phyloP scores from a whole-genome alignment of 2,888 invertebrate species.

The Orchesella flavescens region DNA sequence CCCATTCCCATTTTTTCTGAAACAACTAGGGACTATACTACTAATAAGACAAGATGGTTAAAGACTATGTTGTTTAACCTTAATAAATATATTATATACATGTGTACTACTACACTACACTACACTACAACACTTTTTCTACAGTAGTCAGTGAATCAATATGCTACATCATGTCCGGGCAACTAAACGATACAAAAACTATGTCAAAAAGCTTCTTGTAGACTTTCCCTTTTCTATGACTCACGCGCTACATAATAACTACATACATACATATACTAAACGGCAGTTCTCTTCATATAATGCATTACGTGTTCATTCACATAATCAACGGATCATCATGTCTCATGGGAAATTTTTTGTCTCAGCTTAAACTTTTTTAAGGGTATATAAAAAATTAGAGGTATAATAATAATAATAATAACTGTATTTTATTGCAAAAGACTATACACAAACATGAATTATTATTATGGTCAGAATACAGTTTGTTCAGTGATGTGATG shows the following conservation, averaged over 20 bases:
- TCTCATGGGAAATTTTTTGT: neutral
- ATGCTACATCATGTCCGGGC: neutral
- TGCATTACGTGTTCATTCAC: constrained; percentile 18
- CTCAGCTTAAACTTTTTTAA: neutral
- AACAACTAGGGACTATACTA: neutral
- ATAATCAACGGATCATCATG: constrained; percentile 23
- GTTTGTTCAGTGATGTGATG: too few species aligned
- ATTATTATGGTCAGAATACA: too few species aligned
- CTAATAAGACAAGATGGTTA: too few species aligned
- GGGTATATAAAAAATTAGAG: too few species aligned
- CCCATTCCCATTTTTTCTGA: too few species aligned
- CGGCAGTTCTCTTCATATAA: neutral
- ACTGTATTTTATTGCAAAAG: too few species aligned
- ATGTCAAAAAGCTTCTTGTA: constrained; percentile 5
- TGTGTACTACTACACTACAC: too few species aligned
- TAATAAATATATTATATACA: too few species aligned
- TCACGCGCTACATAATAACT: neutral
- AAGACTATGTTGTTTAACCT: too few species aligned
- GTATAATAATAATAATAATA: too few species aligned
- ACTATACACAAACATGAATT: too few species aligned
- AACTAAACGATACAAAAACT: constrained; percentile 9
- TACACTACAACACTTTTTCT: neutral
- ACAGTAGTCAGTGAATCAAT: neutral
- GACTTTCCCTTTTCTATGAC: neutral
- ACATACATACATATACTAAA: neutral